Conservation (phyloP, 2,888 invertebrate species). For the Linnaemya tessellans region DNA sequence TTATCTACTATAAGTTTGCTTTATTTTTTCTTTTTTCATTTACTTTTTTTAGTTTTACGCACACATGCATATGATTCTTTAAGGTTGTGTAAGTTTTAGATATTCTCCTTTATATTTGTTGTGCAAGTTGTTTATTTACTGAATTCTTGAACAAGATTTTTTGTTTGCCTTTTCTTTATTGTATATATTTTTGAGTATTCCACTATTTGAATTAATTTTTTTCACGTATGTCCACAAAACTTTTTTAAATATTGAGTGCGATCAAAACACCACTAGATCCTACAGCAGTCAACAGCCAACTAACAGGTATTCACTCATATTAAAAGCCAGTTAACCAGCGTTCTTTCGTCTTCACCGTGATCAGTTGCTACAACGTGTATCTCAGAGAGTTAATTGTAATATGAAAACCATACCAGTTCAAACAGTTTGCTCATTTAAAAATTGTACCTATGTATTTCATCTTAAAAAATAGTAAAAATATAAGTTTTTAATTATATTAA, state of each 20-base stretch:
- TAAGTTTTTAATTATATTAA: too few species aligned
- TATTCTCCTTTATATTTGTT: conserved; percentile 49
- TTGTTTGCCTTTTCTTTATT: conserved; percentile 32
- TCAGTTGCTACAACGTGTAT: conserved; percentile 38
- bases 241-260: conserved; percentile 24
- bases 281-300: conserved; percentile 73
- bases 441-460: too few species aligned
- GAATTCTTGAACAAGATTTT: conserved; percentile 43
- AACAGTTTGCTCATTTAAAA: background rate
- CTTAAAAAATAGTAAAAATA: background rate
- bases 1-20: conserved; percentile 55
- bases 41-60: conserved; percentile 32
- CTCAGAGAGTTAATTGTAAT: conserved; percentile 43
- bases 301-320: conserved; percentile 65
- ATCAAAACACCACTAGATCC: conserved; percentile 69
- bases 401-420: background rate
- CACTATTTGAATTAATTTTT: conserved; percentile 41
- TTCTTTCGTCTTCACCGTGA: conserved; percentile 22
- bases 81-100: conserved; percentile 55
- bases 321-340: conserved; percentile 29
- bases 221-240: conserved; percentile 34
- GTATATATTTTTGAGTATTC: conserved; percentile 35
- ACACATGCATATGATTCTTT: conserved; percentile 38
- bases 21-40: conserved; percentile 47
- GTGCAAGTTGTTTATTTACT: conserved; percentile 49